phyloP scores from a whole-genome alignment of 2,797 vertebrate species.

The Pseudochirops corinnae region DNA sequence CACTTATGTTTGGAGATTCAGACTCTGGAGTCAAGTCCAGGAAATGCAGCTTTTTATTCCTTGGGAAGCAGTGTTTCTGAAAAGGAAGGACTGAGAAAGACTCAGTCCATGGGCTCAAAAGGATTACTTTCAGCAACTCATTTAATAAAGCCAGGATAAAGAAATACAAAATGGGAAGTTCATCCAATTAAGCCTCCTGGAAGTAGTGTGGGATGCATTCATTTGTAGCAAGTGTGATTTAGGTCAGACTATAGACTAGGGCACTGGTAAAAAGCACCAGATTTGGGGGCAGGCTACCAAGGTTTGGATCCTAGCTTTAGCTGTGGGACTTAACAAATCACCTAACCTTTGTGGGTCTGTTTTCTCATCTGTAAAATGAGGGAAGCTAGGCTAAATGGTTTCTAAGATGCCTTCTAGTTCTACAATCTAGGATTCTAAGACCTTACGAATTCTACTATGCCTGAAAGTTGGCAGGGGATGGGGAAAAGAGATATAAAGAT shows the following conservation, averaged over 20 bases:
- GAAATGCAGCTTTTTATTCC: background rate
- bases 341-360: background rate
- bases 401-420: background rate
- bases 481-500: background rate
- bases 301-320: background rate
- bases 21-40: background rate
- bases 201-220: background rate
- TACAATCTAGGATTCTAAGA: background rate
- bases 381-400: background rate
- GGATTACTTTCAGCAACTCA: background rate
- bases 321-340: background rate
- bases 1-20: background rate
- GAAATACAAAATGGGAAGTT: too few species aligned
- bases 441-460: background rate
- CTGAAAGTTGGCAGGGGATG: background rate
- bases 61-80: background rate
- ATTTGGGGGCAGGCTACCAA: background rate
- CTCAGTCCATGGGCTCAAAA: background rate
- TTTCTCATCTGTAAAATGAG: background rate
- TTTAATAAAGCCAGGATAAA: background rate
- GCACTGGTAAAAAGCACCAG: background rate
- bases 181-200: background rate
- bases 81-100: background rate
- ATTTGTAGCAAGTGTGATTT: background rate
- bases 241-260: background rate